These are phyloP conservation scores for Engraulis encrasicolus DNA, from an alignment of 2,113 vertebrate species.

Conservation along the genomic window DNA sequence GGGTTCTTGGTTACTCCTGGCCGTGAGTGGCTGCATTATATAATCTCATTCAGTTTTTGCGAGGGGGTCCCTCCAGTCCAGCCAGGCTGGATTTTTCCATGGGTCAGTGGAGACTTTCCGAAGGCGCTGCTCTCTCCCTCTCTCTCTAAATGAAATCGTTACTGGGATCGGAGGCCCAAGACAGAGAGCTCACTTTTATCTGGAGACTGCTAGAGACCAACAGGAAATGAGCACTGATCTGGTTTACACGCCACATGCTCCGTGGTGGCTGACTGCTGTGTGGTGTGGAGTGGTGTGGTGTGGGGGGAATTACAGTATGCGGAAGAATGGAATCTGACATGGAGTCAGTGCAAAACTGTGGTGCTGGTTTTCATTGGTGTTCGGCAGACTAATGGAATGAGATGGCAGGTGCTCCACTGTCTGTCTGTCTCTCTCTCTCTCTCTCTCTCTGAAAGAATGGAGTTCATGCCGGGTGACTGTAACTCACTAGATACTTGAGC, in stretches of 20 bases:
- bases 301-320: constrained; percentile 16
- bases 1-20: not conserved
- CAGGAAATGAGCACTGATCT: constrained; percentile 17
- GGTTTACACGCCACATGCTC: constrained; percentile 13
- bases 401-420: not conserved
- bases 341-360: not conserved
- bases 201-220: not conserved
- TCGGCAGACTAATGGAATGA: not conserved
- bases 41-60: constrained; percentile 3
- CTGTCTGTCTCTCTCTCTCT: too few relatives aligned
- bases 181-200: constrained; percentile 18
- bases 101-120: constrained; percentile 18
- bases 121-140: constrained; percentile 5
- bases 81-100: constrained; percentile 17
- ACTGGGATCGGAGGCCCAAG: constrained; percentile 8
- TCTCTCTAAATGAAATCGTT: constrained; percentile 19
- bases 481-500: not conserved
- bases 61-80: not conserved
- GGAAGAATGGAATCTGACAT: constrained; percentile 10
- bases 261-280: not conserved
- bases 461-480: not conserved
- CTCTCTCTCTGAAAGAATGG: not conserved
- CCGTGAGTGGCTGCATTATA: constrained; percentile 6
- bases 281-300: too few relatives aligned
- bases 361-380: not conserved